Evolutionary conservation across 2,797 vertebrate genomes (phyloP).

Genomic region (Myotis daubentonii): DNA sequence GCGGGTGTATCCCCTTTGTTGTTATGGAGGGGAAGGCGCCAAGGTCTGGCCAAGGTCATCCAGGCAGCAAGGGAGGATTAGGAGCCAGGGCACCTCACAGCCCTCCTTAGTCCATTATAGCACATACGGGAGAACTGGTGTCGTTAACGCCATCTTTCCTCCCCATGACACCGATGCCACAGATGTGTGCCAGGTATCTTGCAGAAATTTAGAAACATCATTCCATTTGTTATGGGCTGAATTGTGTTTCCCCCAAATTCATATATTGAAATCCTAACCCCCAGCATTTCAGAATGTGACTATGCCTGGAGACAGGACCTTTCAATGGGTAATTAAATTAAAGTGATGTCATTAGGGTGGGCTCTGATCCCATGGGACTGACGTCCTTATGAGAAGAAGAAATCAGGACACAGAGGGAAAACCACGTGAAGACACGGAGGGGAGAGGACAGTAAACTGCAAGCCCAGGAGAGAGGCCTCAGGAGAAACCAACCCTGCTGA

Average conservation of each 20-base stretch:
- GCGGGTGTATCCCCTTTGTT: not conserved
- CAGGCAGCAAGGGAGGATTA: not conserved
- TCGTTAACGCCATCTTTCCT: not conserved
- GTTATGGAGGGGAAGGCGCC: not conserved
- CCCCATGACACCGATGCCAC: rapidly evolving
- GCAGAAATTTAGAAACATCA: not conserved
- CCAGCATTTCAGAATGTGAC: not conserved
- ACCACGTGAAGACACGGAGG: no score
- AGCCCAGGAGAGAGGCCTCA: not conserved
- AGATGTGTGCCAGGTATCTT: not conserved
- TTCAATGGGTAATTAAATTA: slow-evolving; percentile 6
- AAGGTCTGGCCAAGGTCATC: not conserved
- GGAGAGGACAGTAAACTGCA: not conserved
- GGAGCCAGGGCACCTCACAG: not conserved
- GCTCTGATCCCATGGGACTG: not conserved
- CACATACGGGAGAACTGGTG: not conserved
- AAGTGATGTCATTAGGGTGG: not conserved
- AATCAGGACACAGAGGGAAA: not conserved
- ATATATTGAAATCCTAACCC: not conserved
- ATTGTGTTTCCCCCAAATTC: not conserved
- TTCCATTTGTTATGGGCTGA: not conserved
- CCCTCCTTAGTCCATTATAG: no score
- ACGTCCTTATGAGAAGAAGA: not conserved
- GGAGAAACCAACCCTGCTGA: not conserved
- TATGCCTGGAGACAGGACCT: not conserved